Percentiles rank a stretch among this genome's conserved stretches.
Conservation (phyloP, 2,888 invertebrate species). For the Branchinecta sandiegonensis region DNA sequence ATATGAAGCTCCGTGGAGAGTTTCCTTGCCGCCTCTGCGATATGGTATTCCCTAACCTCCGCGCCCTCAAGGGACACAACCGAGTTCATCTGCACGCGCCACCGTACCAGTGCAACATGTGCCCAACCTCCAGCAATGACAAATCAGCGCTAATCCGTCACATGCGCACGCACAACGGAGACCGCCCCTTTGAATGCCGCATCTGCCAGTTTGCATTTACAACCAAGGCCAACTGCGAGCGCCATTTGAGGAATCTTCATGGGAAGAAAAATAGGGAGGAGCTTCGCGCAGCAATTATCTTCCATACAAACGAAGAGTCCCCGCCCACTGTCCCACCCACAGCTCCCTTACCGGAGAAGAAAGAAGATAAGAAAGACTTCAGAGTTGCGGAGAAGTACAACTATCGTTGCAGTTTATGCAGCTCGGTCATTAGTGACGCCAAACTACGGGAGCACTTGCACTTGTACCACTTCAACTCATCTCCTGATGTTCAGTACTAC, state of each 20-base stretch:
- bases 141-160: constrained; percentile 82
- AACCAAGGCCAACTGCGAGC: constrained; percentile 91
- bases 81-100: constrained; percentile 60
- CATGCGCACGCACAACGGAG: constrained; percentile 86
- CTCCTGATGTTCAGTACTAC: not conserved
- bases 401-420: not conserved
- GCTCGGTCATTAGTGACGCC: not conserved
- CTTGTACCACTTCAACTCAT: constrained; percentile 7
- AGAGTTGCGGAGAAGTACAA: constrained; percentile 19
- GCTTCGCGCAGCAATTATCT: constrained; percentile 71
- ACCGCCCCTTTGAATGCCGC: constrained; percentile 82
- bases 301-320: constrained; percentile 63
- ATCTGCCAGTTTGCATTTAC: constrained; percentile 94
- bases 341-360: constrained; percentile 28
- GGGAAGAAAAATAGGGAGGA: constrained; percentile 71
- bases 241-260: constrained; percentile 76
- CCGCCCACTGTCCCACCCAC: constrained; percentile 24
- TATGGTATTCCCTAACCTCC: constrained; percentile 69
- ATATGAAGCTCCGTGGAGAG: constrained; percentile 75
- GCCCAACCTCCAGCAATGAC: constrained; percentile 72
- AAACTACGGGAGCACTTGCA: not conserved
- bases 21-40: constrained; percentile 81
- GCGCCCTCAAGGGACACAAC: constrained; percentile 81
- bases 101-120: constrained; percentile 85
- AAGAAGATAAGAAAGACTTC: constrained; percentile 31